Base-by-base conservation (phyloP, 2,797 vertebrate genomes). In the Apogon hyalosoma region DNA sequence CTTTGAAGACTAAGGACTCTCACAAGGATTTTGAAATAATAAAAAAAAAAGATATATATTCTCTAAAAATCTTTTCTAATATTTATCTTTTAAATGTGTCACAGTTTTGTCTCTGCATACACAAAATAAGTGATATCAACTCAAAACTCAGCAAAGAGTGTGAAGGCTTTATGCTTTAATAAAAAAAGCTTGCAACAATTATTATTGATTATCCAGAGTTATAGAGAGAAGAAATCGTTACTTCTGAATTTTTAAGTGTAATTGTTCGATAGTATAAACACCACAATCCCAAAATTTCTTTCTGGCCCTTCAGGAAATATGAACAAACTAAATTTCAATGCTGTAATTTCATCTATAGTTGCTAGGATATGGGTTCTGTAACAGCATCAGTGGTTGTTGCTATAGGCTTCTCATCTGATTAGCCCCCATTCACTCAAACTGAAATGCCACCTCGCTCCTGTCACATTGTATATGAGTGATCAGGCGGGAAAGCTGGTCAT, bases 381-480 rank as follows among this genome's bases (percentile, higher is more conserved):
- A 58, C 64, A 52, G 1, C 64, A 19, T 43, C 11, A 4, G 13
- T 7, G 18, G 38, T 45, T 31, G 43, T 57, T 61, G 63, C 51
- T 49, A 7, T 14, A 33, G 53, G 40, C 55, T 49, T 85, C 79
- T 78, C 53, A 16, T 83, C 69, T 54, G 78, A 87, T 87, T 80
- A 83, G 82, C 59, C 55, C 42, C 62, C 72, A 61, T 75, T 83
- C 79, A 56, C 43, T 88, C 69, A 61, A 40, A 78, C 57, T 84
- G 74, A 88, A 90, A 86, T 71, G 73, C 82, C 75, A 65, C 73
- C 53, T 68, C 72, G 45, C 31, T 73, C 73, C 72, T 89, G 84
- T 84, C 82, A 78, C 77, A 45, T 83, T 71, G 76, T 51, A 50
- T 80, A 79, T 84, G 72, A 85, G 74, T 65, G 79, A 85, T 89